Base-by-base conservation (phyloP, 2,888 invertebrate species). In the Pristionchus arcanus region DNA sequence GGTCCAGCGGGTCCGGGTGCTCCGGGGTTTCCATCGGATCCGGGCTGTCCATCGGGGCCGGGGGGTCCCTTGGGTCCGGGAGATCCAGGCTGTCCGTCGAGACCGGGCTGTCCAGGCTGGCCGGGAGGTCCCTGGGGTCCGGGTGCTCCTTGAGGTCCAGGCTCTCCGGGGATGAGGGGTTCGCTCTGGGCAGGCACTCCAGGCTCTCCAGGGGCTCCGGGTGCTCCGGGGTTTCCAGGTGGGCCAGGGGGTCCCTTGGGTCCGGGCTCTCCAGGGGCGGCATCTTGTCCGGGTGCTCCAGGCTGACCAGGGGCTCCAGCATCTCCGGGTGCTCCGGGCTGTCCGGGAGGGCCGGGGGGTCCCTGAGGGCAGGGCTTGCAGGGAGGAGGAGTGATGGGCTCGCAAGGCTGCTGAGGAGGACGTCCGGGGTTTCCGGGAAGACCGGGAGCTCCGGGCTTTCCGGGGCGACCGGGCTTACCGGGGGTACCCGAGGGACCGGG, bases 401-500 rank as follows among this genome's bases (percentile, higher is more conserved):
- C 93, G 90, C 93, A 93, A 89, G 93, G 92, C 87, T 91, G 92
- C 91, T 90, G 90, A 89, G 92, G 92, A 87, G 92, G 92, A 55
- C 91, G 87, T 89, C 93, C 92, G 74, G 92, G 92, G 91, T 92
- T 93, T 91, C 92, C 92, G 87, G 92, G 92, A 63, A 92, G 91
- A 91, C 93, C 93, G 90, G 92, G 91, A n/a, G 92, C 92, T 92
- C 92, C 92, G 87, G 94, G 93, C 91, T 93, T 94, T 90, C 94
- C 94, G 88, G 94, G 94, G 15, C 92, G 90, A 85, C 95, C 95
- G 49, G 92, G 93, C 83, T 91, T 92, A 89, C 94, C 94, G 90
- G 94, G 93, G 42, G 94, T 92, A 90, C 94, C 94, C 71, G 92
- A 92, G 87, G 94, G 93, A 90, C 94, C 94, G 88, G 93, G 93